A percentile compares a stretch with the other conserved stretches of the same genome.
Evolutionary conservation across 2,113 vertebrate genomes (phyloP).

Genomic region (Percina caprodes): DNA sequence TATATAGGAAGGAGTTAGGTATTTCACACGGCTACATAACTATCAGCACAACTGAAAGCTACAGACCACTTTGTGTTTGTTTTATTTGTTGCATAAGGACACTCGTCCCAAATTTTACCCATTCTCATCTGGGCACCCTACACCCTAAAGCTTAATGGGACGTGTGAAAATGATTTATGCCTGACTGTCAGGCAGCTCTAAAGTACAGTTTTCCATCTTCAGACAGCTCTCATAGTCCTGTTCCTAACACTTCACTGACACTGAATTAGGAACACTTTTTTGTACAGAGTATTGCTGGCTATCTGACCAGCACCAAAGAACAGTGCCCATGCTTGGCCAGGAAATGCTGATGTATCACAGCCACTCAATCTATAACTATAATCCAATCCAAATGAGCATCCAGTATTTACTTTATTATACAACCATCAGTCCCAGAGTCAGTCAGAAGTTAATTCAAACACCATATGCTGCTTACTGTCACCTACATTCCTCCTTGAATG

Average conservation of each 20-base stretch:
- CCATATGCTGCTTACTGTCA: constrained; percentile 34
- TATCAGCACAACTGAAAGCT: too few relatives aligned
- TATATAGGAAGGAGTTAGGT: too few relatives aligned
- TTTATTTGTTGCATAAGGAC: too few relatives aligned
- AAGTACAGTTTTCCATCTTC: constrained; percentile 42
- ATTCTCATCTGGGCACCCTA: too few relatives aligned
- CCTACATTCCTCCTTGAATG: constrained; percentile 4
- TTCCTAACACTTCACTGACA: constrained; percentile 42
- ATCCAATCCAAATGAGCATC: constrained; percentile 37
- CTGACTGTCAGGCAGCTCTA: constrained; percentile 14
- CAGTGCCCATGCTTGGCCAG: constrained; percentile 5
- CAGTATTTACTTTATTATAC: constrained; percentile 32
- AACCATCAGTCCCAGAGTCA: not conserved
- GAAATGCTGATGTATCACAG: constrained; percentile 38
- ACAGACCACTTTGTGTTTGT: too few relatives aligned
- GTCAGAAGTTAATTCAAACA: constrained; percentile 27
- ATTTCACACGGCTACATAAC: too few relatives aligned
- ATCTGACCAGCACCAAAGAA: constrained; percentile 13
- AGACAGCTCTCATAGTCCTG: constrained; percentile 33
- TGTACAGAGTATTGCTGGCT: constrained; percentile 8
- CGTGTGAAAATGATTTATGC: constrained; percentile 77
- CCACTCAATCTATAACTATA: constrained; percentile 17
- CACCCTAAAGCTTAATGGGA: constrained; percentile 53
- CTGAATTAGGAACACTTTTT: constrained; percentile 41
- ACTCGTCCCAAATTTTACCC: too few relatives aligned